Evolutionary conservation across 1,140 invertebrate species (phyloP), one percentile per base, ranked within the genome.

Genomic region (Hydropsyche tenuis): DNA sequence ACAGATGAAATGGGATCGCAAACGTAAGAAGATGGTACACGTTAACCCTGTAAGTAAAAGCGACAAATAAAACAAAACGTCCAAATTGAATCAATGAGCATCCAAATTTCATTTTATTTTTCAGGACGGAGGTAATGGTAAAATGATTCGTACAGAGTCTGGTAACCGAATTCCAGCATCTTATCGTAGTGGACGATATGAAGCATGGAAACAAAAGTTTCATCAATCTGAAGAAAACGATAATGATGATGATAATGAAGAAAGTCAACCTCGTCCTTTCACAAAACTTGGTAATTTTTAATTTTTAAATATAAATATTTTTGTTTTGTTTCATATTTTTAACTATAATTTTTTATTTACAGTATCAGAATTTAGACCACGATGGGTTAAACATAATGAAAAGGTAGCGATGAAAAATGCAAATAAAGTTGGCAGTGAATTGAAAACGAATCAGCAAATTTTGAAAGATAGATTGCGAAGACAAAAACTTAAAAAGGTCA

Each of bases 101-200:
- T 37, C 9, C 20, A 43, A 42, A 30, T 43, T 16, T 43, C 5
- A 69, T 69, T 22, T 69, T 70, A 23, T 48, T 42, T 60, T 75
- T 27, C 66, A 73, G 79, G 70, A 79, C 70, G 78, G 72, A 27
- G 73, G 73, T 56, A 42, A 60, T 0, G 76, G 76, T n/a, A 77
- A 78, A 60, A 85, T 84, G 83, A 97, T 99, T 76, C 91, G 91
- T 75, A 98, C 97, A 1, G 97, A 99, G 84, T 96, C 94, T 69
- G 97, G 97, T 9, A 90, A 89, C 0, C 95, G 94, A 90, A 96
- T 99, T 78, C 90, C 96, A 1, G 95, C 96, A 0, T 93, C 94
- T 0, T 99, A 95, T 82, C 98, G 98, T 83, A 93, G 93, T 62
- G 92, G 96, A 75, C 86, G 92, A 74, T 99, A 98, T 82, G 88